Percentiles rank a stretch among this genome's conserved stretches.
Evolutionary conservation across 2,113 vertebrate species (phyloP).

Genomic region (Ptyas mucosa): DNA sequence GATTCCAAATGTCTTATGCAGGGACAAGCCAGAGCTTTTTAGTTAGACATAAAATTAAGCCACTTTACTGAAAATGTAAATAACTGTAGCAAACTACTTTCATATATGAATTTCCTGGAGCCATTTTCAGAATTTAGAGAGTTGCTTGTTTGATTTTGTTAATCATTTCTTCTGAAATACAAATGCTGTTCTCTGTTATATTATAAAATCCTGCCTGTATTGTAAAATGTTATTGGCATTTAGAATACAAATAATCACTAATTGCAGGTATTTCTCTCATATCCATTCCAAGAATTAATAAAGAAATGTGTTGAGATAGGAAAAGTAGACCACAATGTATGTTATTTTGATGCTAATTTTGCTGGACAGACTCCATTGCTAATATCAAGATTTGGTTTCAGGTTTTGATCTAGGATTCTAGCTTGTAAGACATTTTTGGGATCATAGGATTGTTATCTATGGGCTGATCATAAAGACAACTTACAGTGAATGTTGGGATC

Average conservation of each 20-base stretch:
- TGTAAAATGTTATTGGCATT: background rate
- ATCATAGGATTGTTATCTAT: background rate
- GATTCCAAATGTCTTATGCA: background rate
- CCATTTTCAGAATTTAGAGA: background rate
- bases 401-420: background rate
- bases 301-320: background rate
- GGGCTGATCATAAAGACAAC: background rate
- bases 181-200: background rate
- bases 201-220: background rate
- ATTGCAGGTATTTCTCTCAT: background rate
- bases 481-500: background rate
- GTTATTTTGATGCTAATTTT: rapidly evolving
- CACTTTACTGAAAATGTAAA: background rate
- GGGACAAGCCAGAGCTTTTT: background rate
- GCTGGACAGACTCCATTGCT: background rate
- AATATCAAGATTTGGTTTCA: background rate
- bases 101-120: background rate
- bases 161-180: background rate
- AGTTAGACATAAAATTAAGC: background rate
- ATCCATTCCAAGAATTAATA: background rate
- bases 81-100: background rate
- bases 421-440: background rate
- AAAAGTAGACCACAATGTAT: rapidly evolving
- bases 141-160: background rate
- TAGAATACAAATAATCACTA: background rate